phyloP scores from a whole-genome alignment of 30 jellyfish, hydroid and myxozoan species.

The Pseudorhiza aurosa region DNA sequence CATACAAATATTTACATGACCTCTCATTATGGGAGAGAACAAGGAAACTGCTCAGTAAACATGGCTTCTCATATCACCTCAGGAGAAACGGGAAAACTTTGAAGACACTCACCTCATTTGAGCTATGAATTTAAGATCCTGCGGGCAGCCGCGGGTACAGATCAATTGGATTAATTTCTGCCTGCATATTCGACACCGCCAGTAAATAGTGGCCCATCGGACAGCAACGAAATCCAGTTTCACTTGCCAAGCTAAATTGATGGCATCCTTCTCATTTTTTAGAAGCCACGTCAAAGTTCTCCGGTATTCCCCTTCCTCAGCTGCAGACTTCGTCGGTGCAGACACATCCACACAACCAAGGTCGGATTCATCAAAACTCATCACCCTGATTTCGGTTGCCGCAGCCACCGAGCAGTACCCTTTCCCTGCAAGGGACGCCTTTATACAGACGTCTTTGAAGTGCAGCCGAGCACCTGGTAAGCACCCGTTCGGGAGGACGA shows the following conservation, averaged over 20 bases:
- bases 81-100: no score
- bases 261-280: background rate
- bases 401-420: background rate
- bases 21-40: no score
- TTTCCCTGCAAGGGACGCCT: background rate
- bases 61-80: no score
- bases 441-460: background rate
- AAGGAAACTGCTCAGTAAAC: no score
- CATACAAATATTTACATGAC: no score
- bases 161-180: background rate
- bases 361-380: background rate
- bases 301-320: background rate
- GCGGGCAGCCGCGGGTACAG: constrained; percentile 26
- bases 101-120: constrained; percentile 8
- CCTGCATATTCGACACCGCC: constrained; percentile 9
- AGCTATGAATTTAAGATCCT: background rate
- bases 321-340: background rate
- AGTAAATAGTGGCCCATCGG: constrained; percentile 6
- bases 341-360: background rate
- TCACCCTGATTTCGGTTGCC: background rate
- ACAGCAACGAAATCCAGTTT: constrained; percentile 14
- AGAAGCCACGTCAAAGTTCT: background rate
- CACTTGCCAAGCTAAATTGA: constrained; percentile 9
- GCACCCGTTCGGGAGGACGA: constrained; percentile 11
- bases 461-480: constrained; percentile 13